phyloP scores from a whole-genome alignment of 1,140 invertebrate genomes.

The Nylanderia fulva region DNA sequence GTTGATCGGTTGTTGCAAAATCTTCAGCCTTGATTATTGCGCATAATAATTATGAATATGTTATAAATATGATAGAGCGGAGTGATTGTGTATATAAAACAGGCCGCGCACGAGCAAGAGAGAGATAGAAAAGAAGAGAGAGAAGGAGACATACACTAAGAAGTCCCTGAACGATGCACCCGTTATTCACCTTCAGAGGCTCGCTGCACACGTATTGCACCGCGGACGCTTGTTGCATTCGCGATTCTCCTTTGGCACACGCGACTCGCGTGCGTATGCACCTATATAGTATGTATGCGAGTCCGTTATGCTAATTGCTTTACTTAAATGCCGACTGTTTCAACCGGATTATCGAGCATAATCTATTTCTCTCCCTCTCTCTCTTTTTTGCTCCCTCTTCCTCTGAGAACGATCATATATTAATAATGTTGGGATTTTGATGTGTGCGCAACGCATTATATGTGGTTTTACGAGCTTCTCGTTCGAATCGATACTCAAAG shows the following conservation, averaged over 20 bases:
- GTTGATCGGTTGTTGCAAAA: constrained; percentile 60
- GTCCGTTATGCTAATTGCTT: constrained; percentile 55
- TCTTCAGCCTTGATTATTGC: constrained; percentile 71
- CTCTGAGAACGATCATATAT: constrained; percentile 35
- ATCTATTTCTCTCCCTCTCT: not conserved
- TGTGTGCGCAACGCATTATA: not conserved
- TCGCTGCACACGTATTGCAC: constrained; percentile 67
- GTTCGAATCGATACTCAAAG: not conserved
- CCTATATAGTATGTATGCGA: not conserved
- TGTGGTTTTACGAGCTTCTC: not conserved
- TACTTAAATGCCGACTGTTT: constrained; percentile 57
- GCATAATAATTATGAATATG: constrained; percentile 85
- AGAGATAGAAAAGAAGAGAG: constrained; percentile 61
- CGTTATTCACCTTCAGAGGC: constrained; percentile 80
- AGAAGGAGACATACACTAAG: constrained; percentile 26
- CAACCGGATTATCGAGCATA: not conserved
- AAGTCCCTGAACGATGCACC: constrained; percentile 72
- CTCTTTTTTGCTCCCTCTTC: not conserved
- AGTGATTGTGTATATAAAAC: constrained; percentile 68
- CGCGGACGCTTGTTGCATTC: not conserved
- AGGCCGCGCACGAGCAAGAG: constrained; percentile 59
- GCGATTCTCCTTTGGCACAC: not conserved
- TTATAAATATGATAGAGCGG: constrained; percentile 82
- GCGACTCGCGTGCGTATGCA: not conserved
- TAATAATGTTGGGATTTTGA: constrained; percentile 1